Conservation (phyloP, 2,888 invertebrate genomes). For the Cantharis rufa region DNA sequence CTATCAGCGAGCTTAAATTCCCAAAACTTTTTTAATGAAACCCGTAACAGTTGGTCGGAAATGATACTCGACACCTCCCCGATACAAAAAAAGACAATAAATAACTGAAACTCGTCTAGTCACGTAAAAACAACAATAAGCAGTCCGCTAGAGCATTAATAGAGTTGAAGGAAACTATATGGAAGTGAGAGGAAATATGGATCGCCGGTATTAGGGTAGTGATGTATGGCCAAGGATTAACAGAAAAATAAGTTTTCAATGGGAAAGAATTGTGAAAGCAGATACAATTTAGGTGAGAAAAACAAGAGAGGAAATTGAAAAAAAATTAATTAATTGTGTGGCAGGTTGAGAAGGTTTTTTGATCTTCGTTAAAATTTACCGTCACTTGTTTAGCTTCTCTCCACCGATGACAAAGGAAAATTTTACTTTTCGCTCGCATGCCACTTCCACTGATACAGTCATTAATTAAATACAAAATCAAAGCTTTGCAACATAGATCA, state of each 20-base stretch:
- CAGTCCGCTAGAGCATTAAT: background rate
- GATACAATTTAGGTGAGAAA: background rate
- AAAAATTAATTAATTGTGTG: background rate
- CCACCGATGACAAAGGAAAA: too few relatives aligned
- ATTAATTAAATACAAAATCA: too few relatives aligned
- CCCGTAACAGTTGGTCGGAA: background rate
- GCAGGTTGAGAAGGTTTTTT: too few relatives aligned
- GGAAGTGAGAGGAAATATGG: background rate
- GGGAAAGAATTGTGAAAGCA: background rate
- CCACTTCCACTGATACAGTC: too few relatives aligned
- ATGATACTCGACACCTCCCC: background rate
- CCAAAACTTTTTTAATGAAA: background rate
- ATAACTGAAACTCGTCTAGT: background rate
- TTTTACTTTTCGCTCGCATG: too few relatives aligned
- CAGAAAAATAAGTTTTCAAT: background rate
- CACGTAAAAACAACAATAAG: background rate
- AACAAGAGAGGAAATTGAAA: background rate
- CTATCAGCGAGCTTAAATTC: background rate
- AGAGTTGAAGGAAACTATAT: background rate
- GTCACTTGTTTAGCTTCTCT: too few relatives aligned
- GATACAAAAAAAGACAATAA: background rate
- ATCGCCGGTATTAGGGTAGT: background rate
- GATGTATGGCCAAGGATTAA: background rate
- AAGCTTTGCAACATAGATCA: too few relatives aligned
- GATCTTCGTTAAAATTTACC: too few relatives aligned